Evolutionary conservation across 2,797 vertebrate genomes (phyloP), one percentile per base, ranked within the genome.

Genomic region (Silurus aristotelis): DNA sequence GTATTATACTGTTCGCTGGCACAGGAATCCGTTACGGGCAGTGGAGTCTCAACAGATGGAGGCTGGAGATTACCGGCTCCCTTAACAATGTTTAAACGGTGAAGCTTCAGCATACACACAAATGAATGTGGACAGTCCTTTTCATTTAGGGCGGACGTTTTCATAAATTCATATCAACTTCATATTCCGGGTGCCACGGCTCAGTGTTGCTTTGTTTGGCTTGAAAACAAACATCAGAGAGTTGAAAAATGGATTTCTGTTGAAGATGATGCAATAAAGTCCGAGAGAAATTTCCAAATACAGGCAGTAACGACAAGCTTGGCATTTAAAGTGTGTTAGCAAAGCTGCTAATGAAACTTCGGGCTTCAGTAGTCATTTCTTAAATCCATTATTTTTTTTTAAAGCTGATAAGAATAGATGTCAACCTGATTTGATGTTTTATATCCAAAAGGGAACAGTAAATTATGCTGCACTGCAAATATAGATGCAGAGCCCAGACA

Each of bases 41-140:
- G 70, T n/a, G 75, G 25, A 71, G 82, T 84, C 84, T 87, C 71
- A 78, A 83, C 86, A 88, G 87, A 88, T 88, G 87, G 89, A 78
- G 64, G 86, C 48, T 80, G 1, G 55, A 80, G 86, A 86, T 88
- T 86, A 85, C 82, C 84, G 84, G 83, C 46, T 82, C 75, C 52
- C 80, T 82, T 67, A 67, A 84, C 78, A 75, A 84, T 84, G 88
- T 72, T 87, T 86, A 61, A 83, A 77, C 68, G 81, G 80, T 72
- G 55, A 79, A 48, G 73, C 38, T 88, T 85, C 31, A 70, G 66
- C 86, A 15, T 3, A 22, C 48, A 60, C 75, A 61, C 85, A 86
- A 86, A 85, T 87, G 82, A 84, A 72, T 27, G 85, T 72, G 66
- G 25, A 38, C 52, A 79, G 46, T 43, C 61, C 43, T 83, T 79